Conservation (phyloP, 2,888 invertebrate species). For the Drosophila kanekoi region DNA sequence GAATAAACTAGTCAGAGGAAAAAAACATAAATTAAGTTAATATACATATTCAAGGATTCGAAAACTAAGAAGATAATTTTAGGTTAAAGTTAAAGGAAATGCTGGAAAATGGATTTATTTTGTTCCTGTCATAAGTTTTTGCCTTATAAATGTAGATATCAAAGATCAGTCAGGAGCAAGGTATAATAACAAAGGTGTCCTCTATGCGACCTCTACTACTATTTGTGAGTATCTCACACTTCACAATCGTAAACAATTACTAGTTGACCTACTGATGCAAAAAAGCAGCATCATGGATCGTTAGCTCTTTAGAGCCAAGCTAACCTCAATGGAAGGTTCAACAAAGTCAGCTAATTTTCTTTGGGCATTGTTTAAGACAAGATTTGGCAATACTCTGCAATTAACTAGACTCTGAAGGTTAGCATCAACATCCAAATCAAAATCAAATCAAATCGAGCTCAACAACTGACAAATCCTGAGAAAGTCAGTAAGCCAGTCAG, state of each 20-base stretch:
- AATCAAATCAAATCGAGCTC: conserved; percentile 62
- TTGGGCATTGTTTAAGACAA: conserved; percentile 20
- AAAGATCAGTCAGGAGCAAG: not conserved
- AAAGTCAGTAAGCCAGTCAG: conserved; percentile 51
- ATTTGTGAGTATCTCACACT: not conserved
- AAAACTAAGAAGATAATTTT: too few relatives aligned
- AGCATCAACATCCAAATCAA: conserved; percentile 22
- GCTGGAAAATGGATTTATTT: too few relatives aligned
- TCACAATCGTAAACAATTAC: not conserved
- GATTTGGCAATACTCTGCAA: conserved; percentile 56
- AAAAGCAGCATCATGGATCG: conserved; percentile 13
- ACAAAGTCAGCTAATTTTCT: conserved; percentile 45
- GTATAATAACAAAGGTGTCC: not conserved
- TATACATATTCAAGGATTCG: too few relatives aligned
- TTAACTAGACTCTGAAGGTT: conserved; percentile 64
- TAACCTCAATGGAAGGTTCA: conserved; percentile 51
- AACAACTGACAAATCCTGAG: conserved; percentile 77
- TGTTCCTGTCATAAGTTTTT: too few relatives aligned
- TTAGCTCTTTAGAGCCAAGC: conserved; percentile 5
- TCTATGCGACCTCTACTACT: not conserved
- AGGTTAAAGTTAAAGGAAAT: too few relatives aligned
- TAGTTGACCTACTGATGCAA: conserved; percentile 22
- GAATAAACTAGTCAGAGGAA: too few relatives aligned
- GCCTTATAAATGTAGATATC: too few relatives aligned
- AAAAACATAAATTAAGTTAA: too few relatives aligned